phyloP scores from a whole-genome alignment of 2,888 invertebrate species.

The Micoletzkya japonica region DNA sequence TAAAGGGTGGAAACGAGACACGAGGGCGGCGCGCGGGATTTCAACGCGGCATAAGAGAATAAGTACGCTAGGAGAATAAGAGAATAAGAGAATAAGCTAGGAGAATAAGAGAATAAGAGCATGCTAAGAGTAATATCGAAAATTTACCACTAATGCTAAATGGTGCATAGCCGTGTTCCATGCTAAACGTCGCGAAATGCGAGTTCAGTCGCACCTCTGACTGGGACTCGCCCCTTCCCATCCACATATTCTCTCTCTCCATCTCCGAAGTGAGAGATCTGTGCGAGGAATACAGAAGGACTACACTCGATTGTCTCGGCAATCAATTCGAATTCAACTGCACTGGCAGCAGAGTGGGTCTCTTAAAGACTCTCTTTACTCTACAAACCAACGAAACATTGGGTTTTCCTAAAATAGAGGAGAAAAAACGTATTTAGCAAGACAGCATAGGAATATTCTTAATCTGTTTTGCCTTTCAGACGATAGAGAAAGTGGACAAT shows the following conservation, averaged over 20 bases:
- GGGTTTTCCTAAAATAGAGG: too few relatives aligned
- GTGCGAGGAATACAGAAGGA: constrained; percentile 20
- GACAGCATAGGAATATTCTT: background rate
- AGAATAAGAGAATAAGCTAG: too few relatives aligned
- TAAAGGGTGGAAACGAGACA: too few relatives aligned
- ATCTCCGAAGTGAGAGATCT: constrained; percentile 13
- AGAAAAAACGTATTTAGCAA: background rate
- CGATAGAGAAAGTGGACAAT: constrained; percentile 19
- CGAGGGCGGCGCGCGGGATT: too few relatives aligned
- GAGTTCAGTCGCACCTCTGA: constrained; percentile 17
- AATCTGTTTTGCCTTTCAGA: background rate
- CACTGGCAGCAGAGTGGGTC: constrained; percentile 6
- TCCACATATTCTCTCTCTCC: constrained; percentile 18
- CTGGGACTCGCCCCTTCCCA: constrained; percentile 13
- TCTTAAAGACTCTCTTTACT: background rate
- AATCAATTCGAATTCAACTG: constrained; percentile 23
- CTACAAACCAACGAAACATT: background rate
- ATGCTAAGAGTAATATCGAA: too few relatives aligned
- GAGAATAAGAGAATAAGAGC: too few relatives aligned
- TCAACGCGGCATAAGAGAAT: too few relatives aligned
- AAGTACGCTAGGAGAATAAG: too few relatives aligned
- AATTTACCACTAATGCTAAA: too few relatives aligned
- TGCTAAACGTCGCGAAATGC: too few relatives aligned
- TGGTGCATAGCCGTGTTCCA: too few relatives aligned
- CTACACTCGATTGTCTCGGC: constrained; percentile 18